Evolutionary conservation across 2,797 vertebrate genomes (phyloP), one percentile per base, ranked within the genome.

Genomic region (Fistularia tabacaria): DNA sequence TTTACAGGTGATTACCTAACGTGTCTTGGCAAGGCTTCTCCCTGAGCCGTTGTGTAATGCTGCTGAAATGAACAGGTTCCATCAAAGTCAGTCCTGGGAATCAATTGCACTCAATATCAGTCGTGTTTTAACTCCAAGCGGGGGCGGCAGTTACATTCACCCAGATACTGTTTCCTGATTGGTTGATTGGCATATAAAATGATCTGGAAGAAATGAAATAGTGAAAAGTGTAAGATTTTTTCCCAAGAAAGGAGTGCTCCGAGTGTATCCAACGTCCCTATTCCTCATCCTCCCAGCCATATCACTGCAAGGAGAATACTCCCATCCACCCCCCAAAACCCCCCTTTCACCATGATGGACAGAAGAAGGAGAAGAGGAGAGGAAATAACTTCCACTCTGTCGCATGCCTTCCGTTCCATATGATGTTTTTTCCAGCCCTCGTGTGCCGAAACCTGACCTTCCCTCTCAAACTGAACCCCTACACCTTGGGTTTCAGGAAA

Each of bases 401-500:
- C 69, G 79, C 71, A 84, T 89, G 74, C 78, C 79, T 79, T 81
- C 75, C 63, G 74, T 75, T 80, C 64, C 49, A 58, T 60, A 70
- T 84, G 81, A 90, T 87, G 72, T 46, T 60, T 89, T 89, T 86
- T 85, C 85, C 87, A 89, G 84, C 77, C 79, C 59, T 74, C 38
- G 10, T 62, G 62, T 36, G 13, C 74, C 72, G 69, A 81, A 66
- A 64, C 59, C 66, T 67, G 72, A 79, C 77, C 79, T 78, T 79
- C 69, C 65, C 49, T 74, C 69, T 77, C 38, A 0, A 74, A 57
- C 72, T 77, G 62, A 61, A 82, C 76, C 64, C 68, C 66, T 79
- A 75, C 82, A 85, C 85, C 81, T 86, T 86, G 75, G 74, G 68
- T 79, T 78, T 77, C 83, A 86, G 85, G 80, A 90, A 86, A 90